Evolutionary conservation across 2,888 invertebrate species (phyloP).

Genomic region (Agonopterix heracliana): DNA sequence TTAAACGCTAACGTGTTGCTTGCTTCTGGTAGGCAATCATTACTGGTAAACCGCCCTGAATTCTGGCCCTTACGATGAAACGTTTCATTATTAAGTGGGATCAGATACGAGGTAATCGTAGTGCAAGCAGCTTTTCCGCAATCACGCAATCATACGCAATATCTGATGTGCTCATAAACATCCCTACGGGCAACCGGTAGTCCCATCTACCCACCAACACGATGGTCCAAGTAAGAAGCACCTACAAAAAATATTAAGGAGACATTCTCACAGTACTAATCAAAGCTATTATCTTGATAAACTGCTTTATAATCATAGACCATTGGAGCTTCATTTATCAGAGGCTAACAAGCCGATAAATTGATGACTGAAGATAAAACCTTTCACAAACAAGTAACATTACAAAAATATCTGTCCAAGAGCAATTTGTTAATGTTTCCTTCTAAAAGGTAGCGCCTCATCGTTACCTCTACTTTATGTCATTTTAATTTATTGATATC

Average conservation of each 20-base stretch:
- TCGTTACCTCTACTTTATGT: conserved; percentile 27
- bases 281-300: conserved; percentile 53
- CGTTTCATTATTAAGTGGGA: conserved; percentile 49
- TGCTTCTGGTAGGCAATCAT: conserved; percentile 44
- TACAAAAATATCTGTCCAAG: conserved; percentile 59
- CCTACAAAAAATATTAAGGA: conserved; percentile 20
- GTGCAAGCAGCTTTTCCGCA: conserved; percentile 46
- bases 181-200: not conserved
- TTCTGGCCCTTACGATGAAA: conserved; percentile 47
- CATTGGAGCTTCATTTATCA: conserved; percentile 60
- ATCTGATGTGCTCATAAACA: conserved; percentile 9
- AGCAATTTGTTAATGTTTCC: conserved; percentile 61
- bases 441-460: conserved; percentile 55
- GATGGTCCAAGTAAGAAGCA: conserved; percentile 16
- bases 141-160: conserved; percentile 38
- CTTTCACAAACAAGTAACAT: conserved; percentile 58
- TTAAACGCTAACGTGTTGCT: conserved; percentile 56
- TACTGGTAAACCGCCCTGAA: conserved; percentile 43
- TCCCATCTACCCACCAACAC: not conserved
- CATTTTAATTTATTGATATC: conserved; percentile 48
- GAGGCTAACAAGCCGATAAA: conserved; percentile 65
- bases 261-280: conserved; percentile 54
- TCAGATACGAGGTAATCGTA: conserved; percentile 50
- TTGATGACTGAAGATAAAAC: conserved; percentile 60
- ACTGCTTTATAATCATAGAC: conserved; percentile 60